Percentiles rank a stretch among this genome's conserved stretches.
These are phyloP conservation scores for Pedionomus torquatus DNA, from an alignment of 2,113 vertebrate species.

Conservation along the genomic window DNA sequence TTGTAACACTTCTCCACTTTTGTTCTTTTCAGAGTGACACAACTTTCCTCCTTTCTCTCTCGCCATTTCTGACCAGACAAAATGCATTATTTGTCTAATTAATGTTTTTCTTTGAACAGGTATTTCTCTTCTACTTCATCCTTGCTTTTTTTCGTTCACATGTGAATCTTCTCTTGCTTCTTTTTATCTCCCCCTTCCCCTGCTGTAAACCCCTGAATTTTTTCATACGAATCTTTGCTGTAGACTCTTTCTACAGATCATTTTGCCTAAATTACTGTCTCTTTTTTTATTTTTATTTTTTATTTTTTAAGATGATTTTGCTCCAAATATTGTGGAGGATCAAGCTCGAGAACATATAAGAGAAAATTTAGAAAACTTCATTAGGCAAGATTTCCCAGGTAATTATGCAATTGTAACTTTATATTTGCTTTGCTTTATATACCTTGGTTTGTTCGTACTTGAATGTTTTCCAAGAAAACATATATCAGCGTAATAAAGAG, in stretches of 20 bases:
- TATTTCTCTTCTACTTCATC: conserved; percentile 51
- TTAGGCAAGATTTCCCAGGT: conserved; percentile 89
- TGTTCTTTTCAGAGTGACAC: conserved; percentile 55
- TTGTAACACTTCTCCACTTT: conserved; percentile 33
- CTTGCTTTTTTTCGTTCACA: conserved; percentile 6
- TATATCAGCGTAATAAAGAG: neutral
- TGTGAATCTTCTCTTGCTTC: neutral
- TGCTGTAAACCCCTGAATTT: neutral
- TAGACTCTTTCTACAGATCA: neutral
- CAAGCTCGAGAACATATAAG: conserved; percentile 88
- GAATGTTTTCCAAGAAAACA: neutral
- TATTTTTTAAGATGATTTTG: conserved; percentile 86
- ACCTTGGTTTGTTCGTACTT: neutral
- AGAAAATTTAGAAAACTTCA: conserved; percentile 86
- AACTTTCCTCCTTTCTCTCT: conserved; percentile 39
- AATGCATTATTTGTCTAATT: conserved; percentile 60
- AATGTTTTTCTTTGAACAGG: conserved; percentile 57
- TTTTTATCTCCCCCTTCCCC: neutral
- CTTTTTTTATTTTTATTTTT: conserved; percentile 74
- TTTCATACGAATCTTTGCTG: neutral
- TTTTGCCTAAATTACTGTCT: neutral
- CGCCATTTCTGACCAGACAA: conserved; percentile 38
- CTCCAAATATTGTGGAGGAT: conserved; percentile 83
- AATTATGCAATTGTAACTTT: neutral
- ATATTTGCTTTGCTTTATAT: too few species aligned